Conservation (phyloP, 2,888 invertebrate species). For the Leucania comma region DNA sequence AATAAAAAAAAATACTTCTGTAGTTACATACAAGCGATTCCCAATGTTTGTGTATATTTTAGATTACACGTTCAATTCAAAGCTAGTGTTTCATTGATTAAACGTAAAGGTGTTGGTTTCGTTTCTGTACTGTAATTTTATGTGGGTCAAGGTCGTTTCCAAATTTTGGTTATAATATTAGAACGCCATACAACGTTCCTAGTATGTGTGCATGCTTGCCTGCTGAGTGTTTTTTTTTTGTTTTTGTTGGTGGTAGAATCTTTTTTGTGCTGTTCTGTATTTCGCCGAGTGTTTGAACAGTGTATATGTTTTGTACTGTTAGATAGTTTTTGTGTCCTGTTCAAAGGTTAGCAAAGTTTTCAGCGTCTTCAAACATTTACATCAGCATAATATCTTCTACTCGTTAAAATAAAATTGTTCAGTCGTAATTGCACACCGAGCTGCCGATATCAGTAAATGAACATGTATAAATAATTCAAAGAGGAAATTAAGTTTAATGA, state of each 20-base stretch:
- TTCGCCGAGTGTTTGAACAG: conserved; percentile 44
- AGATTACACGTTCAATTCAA: conserved; percentile 47
- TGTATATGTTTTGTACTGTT: conserved; percentile 51
- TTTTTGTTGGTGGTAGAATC: conserved; percentile 72
- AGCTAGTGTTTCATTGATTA: conserved; percentile 76
- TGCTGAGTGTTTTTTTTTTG: conserved; percentile 81
- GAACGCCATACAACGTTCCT: conserved; percentile 80
- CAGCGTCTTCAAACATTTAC: conserved; percentile 41
- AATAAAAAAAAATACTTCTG: conserved; percentile 3
- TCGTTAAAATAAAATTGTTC: conserved; percentile 29
- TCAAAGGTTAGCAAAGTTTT: conserved; percentile 45
- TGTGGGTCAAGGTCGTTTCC: conserved; percentile 75
- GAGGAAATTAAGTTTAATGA: conserved; percentile 74
- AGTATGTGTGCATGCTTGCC: conserved; percentile 88
- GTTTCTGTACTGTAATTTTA: conserved; percentile 69
- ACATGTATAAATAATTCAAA: conserved; percentile 72
- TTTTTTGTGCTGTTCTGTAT: conserved; percentile 61
- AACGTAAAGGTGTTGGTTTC: conserved; percentile 80
- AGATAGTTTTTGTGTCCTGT: conserved; percentile 53
- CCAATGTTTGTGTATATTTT: conserved; percentile 9
- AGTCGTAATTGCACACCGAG: conserved; percentile 60
- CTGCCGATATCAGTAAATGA: conserved; percentile 66
- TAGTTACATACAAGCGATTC: not conserved
- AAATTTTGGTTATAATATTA: conserved; percentile 69
- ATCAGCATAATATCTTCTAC: conserved; percentile 49